Percentiles rank a stretch among this genome's conserved stretches.
phyloP scores from a whole-genome alignment of 2,113 vertebrate species.

The Rostratula benghalensis region DNA sequence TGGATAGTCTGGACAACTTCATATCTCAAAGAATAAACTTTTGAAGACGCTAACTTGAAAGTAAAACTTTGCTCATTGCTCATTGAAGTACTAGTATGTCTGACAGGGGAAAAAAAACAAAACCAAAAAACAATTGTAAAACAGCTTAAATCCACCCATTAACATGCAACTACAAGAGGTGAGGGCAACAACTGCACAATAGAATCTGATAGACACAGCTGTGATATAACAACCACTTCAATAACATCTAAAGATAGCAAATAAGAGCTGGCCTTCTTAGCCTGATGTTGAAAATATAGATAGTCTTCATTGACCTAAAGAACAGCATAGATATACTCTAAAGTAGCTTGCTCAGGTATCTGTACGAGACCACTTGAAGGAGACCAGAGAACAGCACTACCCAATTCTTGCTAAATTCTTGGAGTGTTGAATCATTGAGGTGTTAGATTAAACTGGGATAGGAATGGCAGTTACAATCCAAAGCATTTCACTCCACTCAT shows the following conservation, averaged over 20 bases:
- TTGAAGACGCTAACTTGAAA: neutral
- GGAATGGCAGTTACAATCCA: neutral
- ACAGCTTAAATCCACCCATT: neutral
- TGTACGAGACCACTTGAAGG: neutral
- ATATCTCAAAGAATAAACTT: neutral
- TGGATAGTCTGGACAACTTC: neutral
- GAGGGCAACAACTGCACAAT: neutral
- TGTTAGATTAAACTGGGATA: neutral
- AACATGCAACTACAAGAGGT: neutral
- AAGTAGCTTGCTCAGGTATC: neutral
- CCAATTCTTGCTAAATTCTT: neutral
- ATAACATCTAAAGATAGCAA: neutral
- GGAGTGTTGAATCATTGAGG: neutral
- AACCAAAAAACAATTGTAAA: neutral
- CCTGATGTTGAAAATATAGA: neutral
- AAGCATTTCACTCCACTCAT: neutral
- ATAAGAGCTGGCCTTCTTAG: neutral
- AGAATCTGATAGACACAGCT: neutral
- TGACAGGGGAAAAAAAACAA: neutral
- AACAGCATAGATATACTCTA: neutral
- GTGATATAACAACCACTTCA: neutral
- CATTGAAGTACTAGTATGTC: neutral
- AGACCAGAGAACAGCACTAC: neutral
- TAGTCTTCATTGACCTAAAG: neutral
- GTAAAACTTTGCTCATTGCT: neutral